Conservation (phyloP, 2,797 vertebrate species). For the Rallus crepitans region DNA sequence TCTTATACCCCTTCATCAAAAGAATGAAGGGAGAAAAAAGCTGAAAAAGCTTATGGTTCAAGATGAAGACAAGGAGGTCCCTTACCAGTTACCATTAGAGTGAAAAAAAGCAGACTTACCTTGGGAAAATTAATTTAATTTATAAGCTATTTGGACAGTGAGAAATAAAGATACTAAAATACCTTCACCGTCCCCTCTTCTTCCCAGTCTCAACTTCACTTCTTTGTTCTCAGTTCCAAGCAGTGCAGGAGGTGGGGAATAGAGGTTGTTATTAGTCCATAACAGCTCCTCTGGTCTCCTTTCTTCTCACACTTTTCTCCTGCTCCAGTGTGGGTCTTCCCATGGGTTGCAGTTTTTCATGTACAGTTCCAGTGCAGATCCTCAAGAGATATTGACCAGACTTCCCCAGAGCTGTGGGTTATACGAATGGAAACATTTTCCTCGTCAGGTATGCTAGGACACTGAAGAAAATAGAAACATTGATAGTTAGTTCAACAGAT, state of each 20-base stretch:
- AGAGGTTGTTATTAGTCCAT: not conserved
- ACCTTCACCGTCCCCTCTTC: not conserved
- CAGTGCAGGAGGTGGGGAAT: not conserved
- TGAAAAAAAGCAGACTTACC: not conserved
- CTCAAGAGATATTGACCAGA: not conserved
- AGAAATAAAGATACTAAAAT: not conserved
- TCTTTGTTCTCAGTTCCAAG: not conserved
- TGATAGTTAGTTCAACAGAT: not conserved
- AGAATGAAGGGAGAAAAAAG: not conserved
- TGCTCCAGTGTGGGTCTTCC: fast-evolving
- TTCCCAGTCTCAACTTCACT: not conserved
- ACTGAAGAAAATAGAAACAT: not conserved
- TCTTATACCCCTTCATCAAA: not conserved
- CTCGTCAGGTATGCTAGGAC: not conserved
- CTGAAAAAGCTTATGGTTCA: not conserved
- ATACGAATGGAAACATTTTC: not conserved
- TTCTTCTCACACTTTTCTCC: not conserved
- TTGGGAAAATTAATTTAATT: not conserved
- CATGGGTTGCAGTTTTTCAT: not conserved
- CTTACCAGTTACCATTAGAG: not conserved
- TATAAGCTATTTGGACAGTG: not conserved
- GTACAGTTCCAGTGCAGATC: not conserved
- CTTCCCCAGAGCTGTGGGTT: not conserved
- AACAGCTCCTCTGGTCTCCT: not conserved
- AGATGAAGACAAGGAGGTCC: not conserved